Percentiles rank a stretch among this genome's conserved stretches.
These are phyloP conservation scores for Megaceryle maxima DNA, from an alignment of 2,113 vertebrate genomes.

Conservation along the genomic window DNA sequence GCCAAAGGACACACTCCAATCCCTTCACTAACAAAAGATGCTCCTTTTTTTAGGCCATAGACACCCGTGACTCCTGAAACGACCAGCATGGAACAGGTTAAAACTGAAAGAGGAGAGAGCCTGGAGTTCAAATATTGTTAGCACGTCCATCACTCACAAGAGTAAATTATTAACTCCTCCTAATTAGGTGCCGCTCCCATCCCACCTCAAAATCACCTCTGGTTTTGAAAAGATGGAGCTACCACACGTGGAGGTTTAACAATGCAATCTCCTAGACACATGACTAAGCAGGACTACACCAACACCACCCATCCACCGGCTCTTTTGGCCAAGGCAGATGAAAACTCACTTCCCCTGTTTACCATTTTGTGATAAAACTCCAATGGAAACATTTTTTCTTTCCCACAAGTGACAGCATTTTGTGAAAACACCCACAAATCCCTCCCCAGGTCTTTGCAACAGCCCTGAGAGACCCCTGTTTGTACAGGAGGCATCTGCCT, in stretches of 20 bases:
- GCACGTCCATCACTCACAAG: background rate
- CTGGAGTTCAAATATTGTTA: background rate
- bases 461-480: background rate
- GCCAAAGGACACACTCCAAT: background rate
- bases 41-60: background rate
- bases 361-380: background rate
- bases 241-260: background rate
- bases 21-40: background rate
- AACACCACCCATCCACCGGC: background rate
- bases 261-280: background rate
- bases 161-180: slow-evolving; percentile 38
- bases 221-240: background rate
- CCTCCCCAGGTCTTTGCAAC: background rate
- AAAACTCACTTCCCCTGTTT: background rate
- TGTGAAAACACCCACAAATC: background rate
- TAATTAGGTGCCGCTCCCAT: slow-evolving; percentile 29
- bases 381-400: background rate
- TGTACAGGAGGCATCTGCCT: background rate
- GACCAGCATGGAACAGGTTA: background rate
- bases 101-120: background rate
- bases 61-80: background rate
- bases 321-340: background rate
- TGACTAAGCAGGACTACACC: background rate
- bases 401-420: background rate
- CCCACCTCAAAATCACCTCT: background rate